These are phyloP conservation scores for Carassius auratus DNA, from an alignment of 2,113 vertebrate genomes.

Conservation along the genomic window DNA sequence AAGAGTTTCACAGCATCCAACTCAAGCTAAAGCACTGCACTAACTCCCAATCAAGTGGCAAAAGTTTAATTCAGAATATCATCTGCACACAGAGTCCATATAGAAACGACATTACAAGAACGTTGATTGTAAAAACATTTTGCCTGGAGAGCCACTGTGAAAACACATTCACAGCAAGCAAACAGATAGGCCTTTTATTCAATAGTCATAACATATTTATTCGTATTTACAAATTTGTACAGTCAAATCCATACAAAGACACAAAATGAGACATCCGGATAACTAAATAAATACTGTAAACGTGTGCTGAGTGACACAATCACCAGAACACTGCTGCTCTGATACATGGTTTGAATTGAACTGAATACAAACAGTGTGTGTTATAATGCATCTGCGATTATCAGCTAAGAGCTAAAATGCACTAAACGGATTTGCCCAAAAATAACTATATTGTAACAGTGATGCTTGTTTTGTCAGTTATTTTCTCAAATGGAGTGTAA, in stretches of 20 bases:
- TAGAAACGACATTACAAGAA: not conserved
- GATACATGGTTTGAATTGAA: constrained; percentile 2
- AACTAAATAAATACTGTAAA: constrained; percentile 63
- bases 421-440: not conserved
- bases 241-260: constrained; percentile 44
- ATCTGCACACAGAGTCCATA: not conserved
- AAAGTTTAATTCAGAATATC: not conserved
- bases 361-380: not conserved
- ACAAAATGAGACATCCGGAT: constrained; percentile 59
- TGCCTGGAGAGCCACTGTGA: constrained; percentile 21
- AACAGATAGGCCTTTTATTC: constrained; percentile 73
- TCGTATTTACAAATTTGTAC: constrained; percentile 53
- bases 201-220: constrained; percentile 71
- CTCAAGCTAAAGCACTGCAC: not conserved
- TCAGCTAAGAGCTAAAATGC: constrained; percentile 20
- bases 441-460: constrained; percentile 29
- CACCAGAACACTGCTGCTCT: constrained; percentile 26
- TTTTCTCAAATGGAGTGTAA: constrained; percentile 19
- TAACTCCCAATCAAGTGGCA: not conserved
- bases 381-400: not conserved
- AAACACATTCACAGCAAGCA: constrained; percentile 33
- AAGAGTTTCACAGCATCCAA: not conserved
- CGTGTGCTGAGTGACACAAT: constrained; percentile 28
- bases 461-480: constrained; percentile 4
- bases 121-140: constrained; percentile 27